These are phyloP conservation scores for Epicampocera succincta DNA, from an alignment of 2,888 invertebrate genomes.

Conservation along the genomic window DNA sequence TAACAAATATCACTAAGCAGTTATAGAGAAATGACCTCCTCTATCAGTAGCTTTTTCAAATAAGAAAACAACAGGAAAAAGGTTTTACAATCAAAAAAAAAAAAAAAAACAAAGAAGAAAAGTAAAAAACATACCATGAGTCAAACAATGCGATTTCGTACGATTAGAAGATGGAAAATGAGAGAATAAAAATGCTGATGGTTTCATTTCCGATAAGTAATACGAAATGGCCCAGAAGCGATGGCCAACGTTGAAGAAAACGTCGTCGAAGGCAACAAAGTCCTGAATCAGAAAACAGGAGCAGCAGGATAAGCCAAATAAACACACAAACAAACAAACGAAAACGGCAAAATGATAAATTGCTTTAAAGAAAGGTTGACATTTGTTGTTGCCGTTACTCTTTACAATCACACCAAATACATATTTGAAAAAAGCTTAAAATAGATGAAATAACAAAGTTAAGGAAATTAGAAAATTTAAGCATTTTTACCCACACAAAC, in stretches of 20 bases:
- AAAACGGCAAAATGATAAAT: conserved; percentile 67
- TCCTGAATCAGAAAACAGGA: conserved; percentile 36
- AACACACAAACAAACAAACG: conserved; percentile 23
- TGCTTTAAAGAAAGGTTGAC: conserved; percentile 70
- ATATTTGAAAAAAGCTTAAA: conserved; percentile 51
- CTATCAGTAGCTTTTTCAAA: conserved; percentile 28
- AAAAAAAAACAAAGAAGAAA: conserved; percentile 71
- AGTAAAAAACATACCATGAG: conserved; percentile 65
- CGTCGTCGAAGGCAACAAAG: conserved; percentile 32
- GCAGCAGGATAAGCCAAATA: conserved; percentile 21
- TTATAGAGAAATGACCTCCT: conserved; percentile 56
- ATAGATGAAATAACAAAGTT: conserved; percentile 68
- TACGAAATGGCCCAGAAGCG: conserved; percentile 62
- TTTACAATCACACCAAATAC: conserved; percentile 8
- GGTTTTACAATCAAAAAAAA: conserved; percentile 14
- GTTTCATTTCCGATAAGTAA: conserved; percentile 71
- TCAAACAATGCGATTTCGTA: conserved; percentile 67
- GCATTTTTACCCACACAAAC: conserved; percentile 1
- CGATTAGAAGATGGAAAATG: conserved; percentile 67
- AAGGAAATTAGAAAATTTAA: conserved; percentile 69
- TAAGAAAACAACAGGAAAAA: conserved; percentile 56
- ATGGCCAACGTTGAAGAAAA: conserved; percentile 37
- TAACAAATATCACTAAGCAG: conserved; percentile 58
- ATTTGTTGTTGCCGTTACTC: conserved; percentile 57
- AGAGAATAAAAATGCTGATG: conserved; percentile 69